A percentile compares a stretch with the other conserved stretches of the same genome.
Evolutionary conservation across 2,113 vertebrate species (phyloP).

Genomic region (Crotophaga sulcirostris): DNA sequence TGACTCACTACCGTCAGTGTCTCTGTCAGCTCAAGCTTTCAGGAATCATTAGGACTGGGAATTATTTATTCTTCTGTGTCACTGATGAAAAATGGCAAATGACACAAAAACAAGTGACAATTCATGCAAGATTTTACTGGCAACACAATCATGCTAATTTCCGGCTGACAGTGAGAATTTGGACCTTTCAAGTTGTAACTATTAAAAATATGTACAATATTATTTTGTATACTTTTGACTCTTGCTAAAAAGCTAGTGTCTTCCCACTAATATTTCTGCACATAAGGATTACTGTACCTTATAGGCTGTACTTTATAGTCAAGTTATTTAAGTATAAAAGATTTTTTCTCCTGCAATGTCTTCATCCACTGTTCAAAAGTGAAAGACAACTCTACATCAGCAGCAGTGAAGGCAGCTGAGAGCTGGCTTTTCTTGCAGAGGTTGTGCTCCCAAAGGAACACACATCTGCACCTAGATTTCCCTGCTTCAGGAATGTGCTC

Average conservation of each 20-base stretch:
- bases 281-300: not conserved
- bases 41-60: not conserved
- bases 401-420: not conserved
- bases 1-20: not conserved
- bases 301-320: not conserved
- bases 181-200: not conserved
- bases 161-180: not conserved
- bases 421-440: not conserved
- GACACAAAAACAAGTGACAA: not conserved
- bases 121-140: not conserved
- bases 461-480: not conserved
- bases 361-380: not conserved
- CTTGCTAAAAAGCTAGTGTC: not conserved
- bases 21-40: not conserved
- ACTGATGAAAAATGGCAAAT: not conserved
- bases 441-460: not conserved
- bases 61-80: not conserved
- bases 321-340: not conserved
- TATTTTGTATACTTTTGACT: not conserved
- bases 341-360: not conserved
- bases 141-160: not conserved
- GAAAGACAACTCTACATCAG: not conserved
- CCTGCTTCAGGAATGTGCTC: not conserved
- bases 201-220: not conserved
- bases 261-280: not conserved